Evolutionary conservation across 2,797 vertebrate genomes (phyloP).

Genomic region (Hoplostethus mediterraneus): DNA sequence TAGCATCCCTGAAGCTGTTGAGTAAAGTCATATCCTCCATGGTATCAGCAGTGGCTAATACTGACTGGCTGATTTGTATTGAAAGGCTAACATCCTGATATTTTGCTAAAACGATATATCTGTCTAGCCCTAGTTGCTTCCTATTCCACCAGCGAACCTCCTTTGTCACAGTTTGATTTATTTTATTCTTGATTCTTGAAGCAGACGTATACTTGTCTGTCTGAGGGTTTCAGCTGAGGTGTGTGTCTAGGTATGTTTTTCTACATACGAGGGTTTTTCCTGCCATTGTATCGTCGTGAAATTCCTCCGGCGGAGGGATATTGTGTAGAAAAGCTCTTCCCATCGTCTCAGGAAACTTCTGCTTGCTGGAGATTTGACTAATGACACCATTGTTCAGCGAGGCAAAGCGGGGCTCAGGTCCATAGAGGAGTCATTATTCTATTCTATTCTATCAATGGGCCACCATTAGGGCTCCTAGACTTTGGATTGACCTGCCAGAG

Average conservation of each 20-base stretch:
- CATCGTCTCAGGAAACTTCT: slow-evolving; percentile 58
- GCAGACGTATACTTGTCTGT: slow-evolving; percentile 15
- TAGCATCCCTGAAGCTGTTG: too few relatives aligned
- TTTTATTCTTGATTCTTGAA: neutral
- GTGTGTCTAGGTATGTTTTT: slow-evolving; percentile 17
- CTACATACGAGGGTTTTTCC: slow-evolving; percentile 56
- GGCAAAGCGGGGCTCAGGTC: neutral
- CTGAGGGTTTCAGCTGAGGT: neutral
- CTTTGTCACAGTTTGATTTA: too few relatives aligned
- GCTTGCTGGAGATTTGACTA: slow-evolving; percentile 47
- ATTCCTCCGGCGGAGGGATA: slow-evolving; percentile 53
- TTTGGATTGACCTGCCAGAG: too few relatives aligned
- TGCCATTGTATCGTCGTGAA: slow-evolving; percentile 63
- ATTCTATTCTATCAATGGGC: neutral
- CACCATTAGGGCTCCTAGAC: too few relatives aligned
- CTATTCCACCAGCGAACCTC: too few relatives aligned
- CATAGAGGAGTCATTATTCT: neutral
- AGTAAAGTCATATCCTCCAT: too few relatives aligned
- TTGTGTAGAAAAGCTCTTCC: slow-evolving; percentile 41
- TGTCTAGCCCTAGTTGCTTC: too few relatives aligned
- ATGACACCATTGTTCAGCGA: slow-evolving; percentile 59
- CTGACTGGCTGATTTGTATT: too few relatives aligned
- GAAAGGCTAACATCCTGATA: too few relatives aligned
- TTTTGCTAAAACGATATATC: too few relatives aligned
- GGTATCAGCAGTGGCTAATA: too few relatives aligned